phyloP scores from a whole-genome alignment of 2,888 invertebrate genomes.

The Trypoxylon attenuatum region DNA sequence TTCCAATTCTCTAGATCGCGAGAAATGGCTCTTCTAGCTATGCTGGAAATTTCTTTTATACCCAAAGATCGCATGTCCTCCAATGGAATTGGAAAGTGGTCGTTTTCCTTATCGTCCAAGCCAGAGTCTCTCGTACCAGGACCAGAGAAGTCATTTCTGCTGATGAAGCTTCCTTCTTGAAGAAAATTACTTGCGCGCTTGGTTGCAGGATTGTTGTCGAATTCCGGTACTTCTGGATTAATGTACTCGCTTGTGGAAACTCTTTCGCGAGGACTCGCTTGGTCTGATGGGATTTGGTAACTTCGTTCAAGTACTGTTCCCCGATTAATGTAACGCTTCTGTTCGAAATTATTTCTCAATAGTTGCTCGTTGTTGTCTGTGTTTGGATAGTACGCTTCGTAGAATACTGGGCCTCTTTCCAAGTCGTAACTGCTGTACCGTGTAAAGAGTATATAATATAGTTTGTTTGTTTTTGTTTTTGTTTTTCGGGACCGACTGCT shows the following conservation, averaged over 20 bases:
- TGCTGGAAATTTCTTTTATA: constrained; percentile 41
- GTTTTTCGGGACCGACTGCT: too few relatives aligned
- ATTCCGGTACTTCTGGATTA: background rate
- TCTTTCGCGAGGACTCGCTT: background rate
- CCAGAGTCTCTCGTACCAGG: background rate
- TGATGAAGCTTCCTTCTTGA: background rate
- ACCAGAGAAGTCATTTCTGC: background rate
- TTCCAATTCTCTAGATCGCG: constrained; percentile 46
- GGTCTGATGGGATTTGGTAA: constrained; percentile 49
- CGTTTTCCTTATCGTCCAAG: background rate
- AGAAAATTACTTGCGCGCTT: background rate
- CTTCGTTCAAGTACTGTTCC: constrained; percentile 48
- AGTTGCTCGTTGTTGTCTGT: constrained; percentile 45
- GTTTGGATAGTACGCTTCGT: constrained; percentile 66
- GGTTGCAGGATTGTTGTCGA: background rate
- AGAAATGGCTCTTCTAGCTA: constrained; percentile 41
- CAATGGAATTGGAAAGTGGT: background rate
- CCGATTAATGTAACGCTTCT: constrained; percentile 48
- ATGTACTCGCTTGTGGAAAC: background rate
- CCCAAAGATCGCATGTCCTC: background rate
- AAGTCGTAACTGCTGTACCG: constrained; percentile 59
- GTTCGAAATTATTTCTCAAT: constrained; percentile 9
- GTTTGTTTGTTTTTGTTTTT: background rate
- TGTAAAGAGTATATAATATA: background rate
- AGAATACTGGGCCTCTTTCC: constrained; percentile 61